Evolutionary conservation across 2,113 vertebrate species (phyloP).

Genomic region (Pseudopodoces humilis): DNA sequence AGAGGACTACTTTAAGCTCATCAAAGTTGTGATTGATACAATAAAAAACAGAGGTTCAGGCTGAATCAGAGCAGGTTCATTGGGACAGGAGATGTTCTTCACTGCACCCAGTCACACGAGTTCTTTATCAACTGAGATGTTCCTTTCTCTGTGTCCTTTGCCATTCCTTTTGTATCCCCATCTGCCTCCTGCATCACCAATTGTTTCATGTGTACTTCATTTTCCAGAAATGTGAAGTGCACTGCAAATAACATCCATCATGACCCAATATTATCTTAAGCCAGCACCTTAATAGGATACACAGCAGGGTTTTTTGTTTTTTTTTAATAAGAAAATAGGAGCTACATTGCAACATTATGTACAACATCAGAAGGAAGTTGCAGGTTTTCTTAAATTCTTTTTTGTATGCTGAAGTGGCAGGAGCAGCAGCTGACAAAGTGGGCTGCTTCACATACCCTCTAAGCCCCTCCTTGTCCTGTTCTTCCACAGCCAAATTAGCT

Average conservation of each 20-base stretch:
- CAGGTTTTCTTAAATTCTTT: neutral
- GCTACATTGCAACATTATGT: neutral
- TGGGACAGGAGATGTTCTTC: neutral
- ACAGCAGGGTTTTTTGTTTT: neutral
- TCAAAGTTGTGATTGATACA: neutral
- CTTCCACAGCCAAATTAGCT: neutral
- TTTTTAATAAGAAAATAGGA: neutral
- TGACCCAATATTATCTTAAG: neutral
- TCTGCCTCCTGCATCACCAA: neutral
- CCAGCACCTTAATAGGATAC: neutral
- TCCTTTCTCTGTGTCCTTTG: neutral
- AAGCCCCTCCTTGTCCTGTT: neutral
- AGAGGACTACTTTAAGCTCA: neutral
- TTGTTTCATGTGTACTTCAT: neutral
- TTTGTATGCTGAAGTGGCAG: neutral
- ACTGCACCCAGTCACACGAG: neutral
- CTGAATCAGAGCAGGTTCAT: neutral
- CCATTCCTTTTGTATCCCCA: neutral
- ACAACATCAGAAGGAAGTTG: neutral
- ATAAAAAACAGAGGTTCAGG: neutral
- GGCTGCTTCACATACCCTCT: neutral
- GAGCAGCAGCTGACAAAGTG: neutral
- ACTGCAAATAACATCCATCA: neutral
- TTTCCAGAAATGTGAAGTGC: neutral
- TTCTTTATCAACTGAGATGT: neutral